Evolutionary conservation across 2,797 vertebrate species (phyloP).

Genomic region (Valencia hispanica): DNA sequence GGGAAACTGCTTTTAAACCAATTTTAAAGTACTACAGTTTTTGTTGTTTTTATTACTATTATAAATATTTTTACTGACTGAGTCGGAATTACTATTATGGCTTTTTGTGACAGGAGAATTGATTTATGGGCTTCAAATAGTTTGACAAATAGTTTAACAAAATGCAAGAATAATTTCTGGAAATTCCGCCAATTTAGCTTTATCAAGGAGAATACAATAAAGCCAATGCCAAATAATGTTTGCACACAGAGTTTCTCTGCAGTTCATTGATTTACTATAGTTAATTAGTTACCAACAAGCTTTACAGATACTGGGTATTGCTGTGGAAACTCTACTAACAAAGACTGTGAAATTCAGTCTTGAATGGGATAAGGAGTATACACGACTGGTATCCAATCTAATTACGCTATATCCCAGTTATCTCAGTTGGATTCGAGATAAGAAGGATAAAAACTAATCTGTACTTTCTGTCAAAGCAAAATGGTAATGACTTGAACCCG

Average conservation of each 20-base stretch:
- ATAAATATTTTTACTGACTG: background rate
- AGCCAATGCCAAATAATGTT: background rate
- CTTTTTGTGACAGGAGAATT: no score
- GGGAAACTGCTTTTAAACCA: background rate
- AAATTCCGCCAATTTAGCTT: background rate
- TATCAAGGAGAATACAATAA: background rate
- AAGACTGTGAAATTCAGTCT: constrained; percentile 27
- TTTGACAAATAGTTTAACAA: background rate
- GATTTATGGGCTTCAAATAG: background rate
- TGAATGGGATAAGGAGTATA: constrained; percentile 43
- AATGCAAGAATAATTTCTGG: background rate
- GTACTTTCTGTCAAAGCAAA: constrained; percentile 27
- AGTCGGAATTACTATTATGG: background rate
- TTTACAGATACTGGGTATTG: constrained; percentile 18
- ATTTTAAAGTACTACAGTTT: background rate
- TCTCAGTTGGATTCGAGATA: constrained; percentile 38
- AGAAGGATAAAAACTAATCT: constrained; percentile 52
- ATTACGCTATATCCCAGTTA: constrained; percentile 44
- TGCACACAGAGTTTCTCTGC: background rate
- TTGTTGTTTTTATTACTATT: background rate
- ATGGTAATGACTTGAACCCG: constrained; percentile 22
- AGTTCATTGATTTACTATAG: constrained; percentile 6
- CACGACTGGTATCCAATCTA: constrained; percentile 35
- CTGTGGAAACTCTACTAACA: constrained; percentile 39
- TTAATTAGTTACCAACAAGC: constrained; percentile 36